phyloP scores from a whole-genome alignment of 2,797 vertebrate species.

The Sylvilagus floridanus region DNA sequence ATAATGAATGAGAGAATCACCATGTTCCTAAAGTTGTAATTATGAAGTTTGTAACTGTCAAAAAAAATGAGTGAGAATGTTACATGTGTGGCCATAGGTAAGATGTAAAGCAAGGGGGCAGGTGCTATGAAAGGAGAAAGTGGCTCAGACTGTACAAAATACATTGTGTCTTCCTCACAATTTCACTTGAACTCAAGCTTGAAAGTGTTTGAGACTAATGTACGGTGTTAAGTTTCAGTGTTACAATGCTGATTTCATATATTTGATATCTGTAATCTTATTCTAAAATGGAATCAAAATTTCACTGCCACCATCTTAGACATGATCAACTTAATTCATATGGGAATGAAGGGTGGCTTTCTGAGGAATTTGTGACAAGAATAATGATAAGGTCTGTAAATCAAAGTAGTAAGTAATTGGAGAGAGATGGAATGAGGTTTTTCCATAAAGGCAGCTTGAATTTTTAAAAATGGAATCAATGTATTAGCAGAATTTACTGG shows the following conservation, averaged over 20 bases:
- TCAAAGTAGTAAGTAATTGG: neutral
- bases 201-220: neutral
- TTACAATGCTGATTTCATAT: neutral
- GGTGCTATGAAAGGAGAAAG: neutral
- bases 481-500: slow-evolving; percentile 22
- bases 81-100: neutral
- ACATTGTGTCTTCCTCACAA: neutral
- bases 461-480: neutral
- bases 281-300: slow-evolving; percentile 33
- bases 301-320: neutral
- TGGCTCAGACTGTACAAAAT: neutral
- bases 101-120: neutral
- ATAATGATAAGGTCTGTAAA: slow-evolving; percentile 20
- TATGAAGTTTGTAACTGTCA: too few relatives aligned
- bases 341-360: neutral
- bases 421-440: neutral
- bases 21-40: too few relatives aligned
- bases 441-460: neutral
- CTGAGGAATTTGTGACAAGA: neutral
- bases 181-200: neutral
- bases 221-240: neutral
- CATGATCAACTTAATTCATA: slow-evolving; percentile 35
- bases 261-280: slow-evolving; percentile 10
- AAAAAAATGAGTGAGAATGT: neutral
- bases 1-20: neutral